Base-by-base conservation (phyloP, 2,113 vertebrate species). In the Eptatretus burgeri region DNA sequence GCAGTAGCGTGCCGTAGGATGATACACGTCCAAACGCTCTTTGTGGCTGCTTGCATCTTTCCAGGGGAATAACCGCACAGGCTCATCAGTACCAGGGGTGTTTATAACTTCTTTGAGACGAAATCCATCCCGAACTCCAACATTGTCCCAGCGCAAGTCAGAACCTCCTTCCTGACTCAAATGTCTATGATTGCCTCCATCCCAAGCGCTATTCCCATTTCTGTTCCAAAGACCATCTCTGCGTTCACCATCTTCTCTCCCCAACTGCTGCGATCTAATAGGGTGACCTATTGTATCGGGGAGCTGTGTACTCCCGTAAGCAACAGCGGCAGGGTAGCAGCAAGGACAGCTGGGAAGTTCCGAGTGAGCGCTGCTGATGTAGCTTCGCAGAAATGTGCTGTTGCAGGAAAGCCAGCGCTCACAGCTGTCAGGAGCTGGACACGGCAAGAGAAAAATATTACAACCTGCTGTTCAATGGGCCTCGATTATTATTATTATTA, bases 351-450 rank as follows among this genome's bases (percentile, higher is more conserved):
- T 79, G 73, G 86, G 89, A 68, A 91, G 74, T 66, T 89, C 83
- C 0, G 72, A 76, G 66, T 83, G 68, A 1, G 82, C 80, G 73
- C 81, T 80, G 65, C 78, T 78, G 65, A 94, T 69, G 71, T 93
- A 89, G 66, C 74, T 72, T 70, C 78, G 77, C 2, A 93, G 78
- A 75, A 87, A 88, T 63, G 85, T 81, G 0, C 81, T 88, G 71
- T 84, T 87, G 73, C 87, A 88, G 70, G 79, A 85, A 60, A 94
- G 74, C 83, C 85, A 95, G 71, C 85, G 85, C 69, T 94, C 87
- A 67, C 87, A 91, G 74, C 80, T 85, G 78, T 93, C 84, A 62
- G 80, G 76, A 67, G 84, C 84, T 87, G 64, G 3, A 41, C 27
- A 41, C 27, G 7, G 27, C 27, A 41, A 7, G 27, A 41, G 27